These are phyloP conservation scores for Epistrophe eligans DNA, from an alignment of 2,888 invertebrate species.

Conservation along the genomic window DNA sequence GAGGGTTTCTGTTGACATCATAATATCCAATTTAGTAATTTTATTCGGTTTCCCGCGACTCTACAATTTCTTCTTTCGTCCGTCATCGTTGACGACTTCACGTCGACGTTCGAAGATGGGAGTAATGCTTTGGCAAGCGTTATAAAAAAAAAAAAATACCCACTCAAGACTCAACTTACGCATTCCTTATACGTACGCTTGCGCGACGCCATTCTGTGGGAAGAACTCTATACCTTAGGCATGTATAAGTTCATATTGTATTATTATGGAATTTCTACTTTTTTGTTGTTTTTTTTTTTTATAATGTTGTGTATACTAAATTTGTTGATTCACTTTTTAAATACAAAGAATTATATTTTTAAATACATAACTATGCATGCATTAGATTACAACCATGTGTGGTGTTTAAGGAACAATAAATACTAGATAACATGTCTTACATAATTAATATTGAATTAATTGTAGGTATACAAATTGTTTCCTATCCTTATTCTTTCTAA, in stretches of 20 bases:
- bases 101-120: constrained; percentile 33
- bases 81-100: not conserved
- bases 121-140: constrained; percentile 34
- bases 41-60: constrained; percentile 64
- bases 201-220: constrained; percentile 65
- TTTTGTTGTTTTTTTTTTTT: constrained; percentile 15
- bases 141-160: constrained; percentile 27
- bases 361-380: too few relatives aligned
- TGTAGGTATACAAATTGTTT: too few relatives aligned
- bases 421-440: too few relatives aligned
- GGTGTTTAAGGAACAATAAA: too few relatives aligned
- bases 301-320: too few relatives aligned
- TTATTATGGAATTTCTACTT: constrained; percentile 34
- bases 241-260: not conserved
- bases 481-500: too few relatives aligned
- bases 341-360: not conserved
- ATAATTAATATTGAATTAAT: too few relatives aligned
- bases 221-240: constrained; percentile 44
- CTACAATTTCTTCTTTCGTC: constrained; percentile 57
- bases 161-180: constrained; percentile 55
- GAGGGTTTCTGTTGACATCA: constrained; percentile 53
- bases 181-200: constrained; percentile 71
- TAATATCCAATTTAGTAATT: constrained; percentile 39
- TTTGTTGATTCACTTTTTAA: not conserved
- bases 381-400: too few relatives aligned